These are phyloP conservation scores for Corvus hawaiiensis DNA, from an alignment of 2,113 vertebrate species.

Conservation along the genomic window DNA sequence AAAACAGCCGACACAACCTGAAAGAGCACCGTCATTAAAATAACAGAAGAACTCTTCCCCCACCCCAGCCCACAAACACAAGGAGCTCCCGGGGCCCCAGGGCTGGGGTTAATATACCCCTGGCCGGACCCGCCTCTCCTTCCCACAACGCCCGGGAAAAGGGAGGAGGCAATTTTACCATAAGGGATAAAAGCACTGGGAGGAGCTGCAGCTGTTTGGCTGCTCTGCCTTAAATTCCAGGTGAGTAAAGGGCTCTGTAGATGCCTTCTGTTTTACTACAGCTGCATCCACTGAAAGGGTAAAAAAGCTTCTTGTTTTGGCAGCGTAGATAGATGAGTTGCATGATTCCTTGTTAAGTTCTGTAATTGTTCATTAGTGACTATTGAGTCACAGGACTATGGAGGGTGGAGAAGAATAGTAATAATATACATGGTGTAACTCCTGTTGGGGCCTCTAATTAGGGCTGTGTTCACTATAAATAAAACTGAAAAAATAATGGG, in stretches of 20 bases:
- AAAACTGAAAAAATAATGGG: neutral
- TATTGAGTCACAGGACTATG: too few species aligned
- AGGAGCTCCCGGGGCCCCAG: rapidly evolving
- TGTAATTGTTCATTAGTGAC: neutral
- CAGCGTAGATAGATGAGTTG: too few species aligned
- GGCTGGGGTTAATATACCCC: neutral
- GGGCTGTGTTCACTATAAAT: neutral
- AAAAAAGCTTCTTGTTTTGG: neutral
- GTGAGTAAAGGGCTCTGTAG: too few species aligned
- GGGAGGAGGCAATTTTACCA: neutral
- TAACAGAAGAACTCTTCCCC: rapidly evolving
- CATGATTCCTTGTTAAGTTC: neutral
- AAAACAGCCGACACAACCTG: neutral
- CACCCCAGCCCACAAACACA: too few species aligned
- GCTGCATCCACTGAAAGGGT: too few species aligned
- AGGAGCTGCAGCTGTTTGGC: too few species aligned
- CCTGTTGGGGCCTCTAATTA: too few species aligned
- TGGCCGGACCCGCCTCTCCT: rapidly evolving
- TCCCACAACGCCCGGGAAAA: neutral
- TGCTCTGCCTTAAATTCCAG: neutral
- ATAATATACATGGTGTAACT: neutral
- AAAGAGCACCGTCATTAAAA: neutral
- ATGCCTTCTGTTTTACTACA: neutral
- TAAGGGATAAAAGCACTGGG: neutral
- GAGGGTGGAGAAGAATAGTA: neutral